Conservation (phyloP, 2,113 vertebrate genomes). For the Ameiurus melas region DNA sequence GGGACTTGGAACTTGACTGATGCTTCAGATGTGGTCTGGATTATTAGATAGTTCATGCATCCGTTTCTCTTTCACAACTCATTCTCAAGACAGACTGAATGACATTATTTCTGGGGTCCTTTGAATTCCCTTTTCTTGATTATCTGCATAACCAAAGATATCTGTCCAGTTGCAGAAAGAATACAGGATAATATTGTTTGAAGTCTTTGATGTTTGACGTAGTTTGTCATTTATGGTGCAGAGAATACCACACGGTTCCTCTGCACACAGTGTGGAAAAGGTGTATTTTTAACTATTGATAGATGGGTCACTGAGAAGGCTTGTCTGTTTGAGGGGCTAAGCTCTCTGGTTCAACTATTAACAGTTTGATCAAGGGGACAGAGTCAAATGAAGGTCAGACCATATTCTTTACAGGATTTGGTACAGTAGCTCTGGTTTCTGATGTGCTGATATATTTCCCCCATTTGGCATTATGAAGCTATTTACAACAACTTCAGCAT, state of each 20-base stretch:
- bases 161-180: not conserved
- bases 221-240: not conserved
- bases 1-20: not conserved
- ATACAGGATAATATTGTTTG: not conserved
- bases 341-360: not conserved
- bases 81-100: not conserved
- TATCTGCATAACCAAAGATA: not conserved
- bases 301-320: not conserved
- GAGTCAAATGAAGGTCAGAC: not conserved
- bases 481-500: not conserved
- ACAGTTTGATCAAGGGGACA: not conserved
- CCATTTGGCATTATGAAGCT: not conserved
- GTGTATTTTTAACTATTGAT: conserved; percentile 12
- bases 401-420: not conserved
- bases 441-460: not conserved
- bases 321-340: not conserved
- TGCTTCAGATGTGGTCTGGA: conserved; percentile 12
- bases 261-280: not conserved
- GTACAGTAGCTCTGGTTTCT: not conserved
- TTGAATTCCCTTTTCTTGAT: not conserved
- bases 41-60: not conserved
- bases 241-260: not conserved
- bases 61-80: conserved; percentile 6
- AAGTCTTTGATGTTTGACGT: conserved; percentile 1
- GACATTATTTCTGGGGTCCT: not conserved